phyloP scores from a whole-genome alignment of 2,888 invertebrate genomes.

The Stegophylla sp. region DNA sequence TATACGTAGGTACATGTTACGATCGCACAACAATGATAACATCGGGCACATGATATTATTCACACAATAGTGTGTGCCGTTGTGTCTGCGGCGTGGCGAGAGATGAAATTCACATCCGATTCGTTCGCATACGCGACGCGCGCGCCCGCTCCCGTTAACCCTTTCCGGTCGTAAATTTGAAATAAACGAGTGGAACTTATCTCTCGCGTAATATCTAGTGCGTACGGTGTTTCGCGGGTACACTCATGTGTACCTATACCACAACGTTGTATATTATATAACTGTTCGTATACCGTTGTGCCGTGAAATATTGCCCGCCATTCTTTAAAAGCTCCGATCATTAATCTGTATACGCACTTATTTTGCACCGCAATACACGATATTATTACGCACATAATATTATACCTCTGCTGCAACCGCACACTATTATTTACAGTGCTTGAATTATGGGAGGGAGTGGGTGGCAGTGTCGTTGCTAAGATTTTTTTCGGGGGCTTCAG shows the following conservation, averaged over 20 bases:
- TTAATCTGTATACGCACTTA: neutral
- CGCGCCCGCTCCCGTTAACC: constrained; percentile 40
- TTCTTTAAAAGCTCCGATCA: constrained; percentile 23
- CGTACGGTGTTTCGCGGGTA: too few relatives aligned
- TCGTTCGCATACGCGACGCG: constrained; percentile 8
- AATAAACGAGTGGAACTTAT: constrained; percentile 37
- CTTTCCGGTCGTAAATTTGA: constrained; percentile 27
- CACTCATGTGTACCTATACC: neutral
- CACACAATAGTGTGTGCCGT: neutral
- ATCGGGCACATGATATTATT: too few relatives aligned
- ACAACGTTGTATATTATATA: neutral
- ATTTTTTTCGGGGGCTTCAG: too few relatives aligned
- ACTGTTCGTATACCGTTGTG: too few relatives aligned
- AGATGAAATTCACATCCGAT: neutral
- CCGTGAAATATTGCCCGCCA: constrained; percentile 16
- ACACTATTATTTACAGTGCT: too few relatives aligned
- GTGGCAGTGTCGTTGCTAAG: too few relatives aligned
- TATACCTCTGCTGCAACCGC: neutral
- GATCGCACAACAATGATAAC: too few relatives aligned
- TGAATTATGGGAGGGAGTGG: too few relatives aligned
- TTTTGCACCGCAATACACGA: neutral
- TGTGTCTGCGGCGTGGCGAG: neutral
- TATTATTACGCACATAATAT: neutral
- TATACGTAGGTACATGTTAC: too few relatives aligned
- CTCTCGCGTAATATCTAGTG: constrained; percentile 24